A percentile compares a stretch with the other conserved stretches of the same genome.
These are phyloP conservation scores for Andrena chrysosceles DNA, from an alignment of 2,888 invertebrate genomes.

Conservation along the genomic window DNA sequence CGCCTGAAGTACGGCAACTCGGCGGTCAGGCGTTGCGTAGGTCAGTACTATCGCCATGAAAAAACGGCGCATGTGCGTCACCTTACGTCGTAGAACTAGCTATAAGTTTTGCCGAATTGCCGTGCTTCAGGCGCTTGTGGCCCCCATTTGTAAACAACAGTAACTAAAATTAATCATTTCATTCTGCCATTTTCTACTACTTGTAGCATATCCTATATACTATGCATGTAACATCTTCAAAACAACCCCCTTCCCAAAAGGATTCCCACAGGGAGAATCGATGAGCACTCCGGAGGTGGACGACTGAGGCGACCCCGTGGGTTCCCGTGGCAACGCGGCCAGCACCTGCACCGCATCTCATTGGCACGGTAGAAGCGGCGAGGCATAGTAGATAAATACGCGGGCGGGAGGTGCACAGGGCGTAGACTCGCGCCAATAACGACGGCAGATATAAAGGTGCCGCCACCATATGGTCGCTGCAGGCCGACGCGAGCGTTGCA, in stretches of 20 bases:
- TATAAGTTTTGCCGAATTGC: too few species aligned
- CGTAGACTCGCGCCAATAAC: constrained; percentile 73
- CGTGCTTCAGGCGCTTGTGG: too few species aligned
- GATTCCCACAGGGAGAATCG: neutral
- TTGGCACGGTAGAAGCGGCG: constrained; percentile 58
- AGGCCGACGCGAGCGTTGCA: constrained; percentile 74
- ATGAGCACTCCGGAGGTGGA: neutral
- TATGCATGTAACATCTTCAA: constrained; percentile 5
- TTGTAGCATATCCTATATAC: neutral
- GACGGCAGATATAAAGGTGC: constrained; percentile 80
- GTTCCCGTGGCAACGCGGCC: constrained; percentile 30
- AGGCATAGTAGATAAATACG: constrained; percentile 61
- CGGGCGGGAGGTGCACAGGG: constrained; percentile 45
- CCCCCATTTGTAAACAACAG: too few species aligned
- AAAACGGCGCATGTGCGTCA: too few species aligned
- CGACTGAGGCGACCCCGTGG: constrained; percentile 11
- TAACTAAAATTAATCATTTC: too few species aligned
- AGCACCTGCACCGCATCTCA: constrained; percentile 56
- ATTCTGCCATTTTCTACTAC: too few species aligned
- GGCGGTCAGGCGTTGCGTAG: too few species aligned
- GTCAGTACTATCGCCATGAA: too few species aligned
- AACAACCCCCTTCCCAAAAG: neutral
- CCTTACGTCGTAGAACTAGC: too few species aligned
- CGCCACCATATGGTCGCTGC: constrained; percentile 80
- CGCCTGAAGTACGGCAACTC: too few species aligned